phyloP scores from a whole-genome alignment of 2,888 invertebrate species.

The Charanyca ferruginea region DNA sequence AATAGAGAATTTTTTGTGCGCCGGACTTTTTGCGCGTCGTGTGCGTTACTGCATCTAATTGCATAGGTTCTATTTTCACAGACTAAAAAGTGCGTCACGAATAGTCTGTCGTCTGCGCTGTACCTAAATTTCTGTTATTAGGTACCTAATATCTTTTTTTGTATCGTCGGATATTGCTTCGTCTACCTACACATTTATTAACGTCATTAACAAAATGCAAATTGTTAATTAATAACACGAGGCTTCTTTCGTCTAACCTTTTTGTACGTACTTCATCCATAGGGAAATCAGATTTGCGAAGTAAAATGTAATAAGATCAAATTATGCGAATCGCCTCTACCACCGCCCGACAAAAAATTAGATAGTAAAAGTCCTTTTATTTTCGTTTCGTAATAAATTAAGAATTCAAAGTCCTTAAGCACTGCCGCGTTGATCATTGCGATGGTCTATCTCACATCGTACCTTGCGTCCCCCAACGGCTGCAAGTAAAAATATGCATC shows the following conservation, averaged over 20 bases:
- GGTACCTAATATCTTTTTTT: no score
- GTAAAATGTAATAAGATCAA: slow-evolving; percentile 18
- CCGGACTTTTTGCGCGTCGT: no score
- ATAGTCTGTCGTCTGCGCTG: no score
- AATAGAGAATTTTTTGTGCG: no score
- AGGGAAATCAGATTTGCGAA: slow-evolving; percentile 27
- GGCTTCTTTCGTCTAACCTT: not conserved
- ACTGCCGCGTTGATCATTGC: no score
- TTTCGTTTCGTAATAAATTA: not conserved
- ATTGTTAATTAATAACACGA: not conserved
- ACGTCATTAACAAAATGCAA: not conserved
- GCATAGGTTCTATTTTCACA: no score
- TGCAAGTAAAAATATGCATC: no score
- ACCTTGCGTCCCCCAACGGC: no score
- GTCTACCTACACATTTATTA: not conserved
- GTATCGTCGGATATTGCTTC: not conserved
- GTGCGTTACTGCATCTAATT: no score
- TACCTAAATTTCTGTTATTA: no score
- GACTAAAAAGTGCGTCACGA: no score
- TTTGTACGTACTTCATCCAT: not conserved
- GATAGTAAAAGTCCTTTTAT: not conserved
- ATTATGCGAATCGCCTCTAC: not conserved
- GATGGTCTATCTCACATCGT: no score
- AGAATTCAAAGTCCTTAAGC: not conserved
- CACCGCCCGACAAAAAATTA: not conserved